These are phyloP conservation scores for Trichogramma dendrolimi DNA, from an alignment of 2,888 invertebrate species.

Conservation along the genomic window DNA sequence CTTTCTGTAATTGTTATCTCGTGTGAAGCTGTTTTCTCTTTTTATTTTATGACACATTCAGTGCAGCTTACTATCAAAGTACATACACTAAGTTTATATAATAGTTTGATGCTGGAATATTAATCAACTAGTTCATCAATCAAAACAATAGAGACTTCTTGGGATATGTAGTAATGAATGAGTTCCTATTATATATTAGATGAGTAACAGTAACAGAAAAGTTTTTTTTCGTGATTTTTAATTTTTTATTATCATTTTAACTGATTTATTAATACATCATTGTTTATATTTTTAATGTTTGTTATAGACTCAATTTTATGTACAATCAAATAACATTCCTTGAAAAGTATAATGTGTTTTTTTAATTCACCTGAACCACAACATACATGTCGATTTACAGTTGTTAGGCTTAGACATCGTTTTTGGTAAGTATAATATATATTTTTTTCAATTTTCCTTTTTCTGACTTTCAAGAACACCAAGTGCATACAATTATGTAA, in stretches of 20 bases:
- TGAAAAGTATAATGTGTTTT: constrained; percentile 26
- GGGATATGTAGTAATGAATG: constrained; percentile 10
- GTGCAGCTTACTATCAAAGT: constrained; percentile 9
- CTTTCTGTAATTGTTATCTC: constrained; percentile 19
- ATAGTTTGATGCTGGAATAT: constrained; percentile 24
- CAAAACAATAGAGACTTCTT: constrained; percentile 18
- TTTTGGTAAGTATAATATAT: constrained; percentile 15
- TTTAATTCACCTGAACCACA: constrained; percentile 23
- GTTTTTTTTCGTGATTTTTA: constrained; percentile 21
- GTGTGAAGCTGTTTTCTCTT: constrained; percentile 19
- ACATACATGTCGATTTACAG: constrained; percentile 22
- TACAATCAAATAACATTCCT: constrained; percentile 31
- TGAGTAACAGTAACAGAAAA: constrained; percentile 11
- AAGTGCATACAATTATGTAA: neutral
- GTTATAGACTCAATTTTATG: constrained; percentile 27
- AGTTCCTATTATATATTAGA: constrained; percentile 19
- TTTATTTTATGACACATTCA: neutral
- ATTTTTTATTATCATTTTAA: constrained; percentile 24
- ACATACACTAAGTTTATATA: constrained; percentile 18
- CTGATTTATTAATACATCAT: constrained; percentile 23
- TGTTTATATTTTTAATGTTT: constrained; percentile 25
- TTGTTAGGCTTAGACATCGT: constrained; percentile 17
- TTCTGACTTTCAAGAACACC: neutral
- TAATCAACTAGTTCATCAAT: constrained; percentile 19
- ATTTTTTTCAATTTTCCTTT: constrained; percentile 7